A percentile compares a stretch with the other conserved stretches of the same genome.
phyloP scores from a whole-genome alignment of 2,888 invertebrate genomes.

The Tenthredo notha region DNA sequence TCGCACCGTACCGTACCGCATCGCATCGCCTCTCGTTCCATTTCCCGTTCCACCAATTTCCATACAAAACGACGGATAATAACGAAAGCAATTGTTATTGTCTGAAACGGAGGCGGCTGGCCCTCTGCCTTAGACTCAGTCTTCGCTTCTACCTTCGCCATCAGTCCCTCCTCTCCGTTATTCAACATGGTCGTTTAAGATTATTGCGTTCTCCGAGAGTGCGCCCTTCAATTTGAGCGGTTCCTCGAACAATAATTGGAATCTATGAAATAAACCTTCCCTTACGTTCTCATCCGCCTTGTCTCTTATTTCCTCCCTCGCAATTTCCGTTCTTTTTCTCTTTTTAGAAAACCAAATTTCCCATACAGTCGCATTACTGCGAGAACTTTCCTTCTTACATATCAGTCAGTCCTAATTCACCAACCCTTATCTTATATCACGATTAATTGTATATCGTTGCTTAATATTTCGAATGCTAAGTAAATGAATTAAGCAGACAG shows the following conservation, averaged over 20 bases:
- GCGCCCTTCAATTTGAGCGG: constrained; percentile 57
- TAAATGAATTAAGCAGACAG: background rate
- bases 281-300: constrained; percentile 25
- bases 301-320: constrained; percentile 21
- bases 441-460: too few species aligned
- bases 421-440: background rate
- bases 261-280: constrained; percentile 51
- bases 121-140: constrained; percentile 28
- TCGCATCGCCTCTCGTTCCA: constrained; percentile 11
- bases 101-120: constrained; percentile 46
- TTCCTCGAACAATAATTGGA: constrained; percentile 52
- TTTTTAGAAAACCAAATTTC: background rate
- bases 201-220: constrained; percentile 55
- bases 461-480: background rate
- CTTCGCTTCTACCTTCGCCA: background rate
- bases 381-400: background rate
- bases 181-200: constrained; percentile 58
- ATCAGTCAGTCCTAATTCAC: background rate
- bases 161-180: constrained; percentile 53
- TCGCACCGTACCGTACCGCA: background rate
- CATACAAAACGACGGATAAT: constrained; percentile 55
- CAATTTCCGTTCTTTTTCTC: background rate
- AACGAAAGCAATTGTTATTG: constrained; percentile 56
- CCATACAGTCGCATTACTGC: constrained; percentile 3
- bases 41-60: constrained; percentile 51